Conservation (phyloP, 2,113 vertebrate genomes). For the Eretmochelys imbricata region DNA sequence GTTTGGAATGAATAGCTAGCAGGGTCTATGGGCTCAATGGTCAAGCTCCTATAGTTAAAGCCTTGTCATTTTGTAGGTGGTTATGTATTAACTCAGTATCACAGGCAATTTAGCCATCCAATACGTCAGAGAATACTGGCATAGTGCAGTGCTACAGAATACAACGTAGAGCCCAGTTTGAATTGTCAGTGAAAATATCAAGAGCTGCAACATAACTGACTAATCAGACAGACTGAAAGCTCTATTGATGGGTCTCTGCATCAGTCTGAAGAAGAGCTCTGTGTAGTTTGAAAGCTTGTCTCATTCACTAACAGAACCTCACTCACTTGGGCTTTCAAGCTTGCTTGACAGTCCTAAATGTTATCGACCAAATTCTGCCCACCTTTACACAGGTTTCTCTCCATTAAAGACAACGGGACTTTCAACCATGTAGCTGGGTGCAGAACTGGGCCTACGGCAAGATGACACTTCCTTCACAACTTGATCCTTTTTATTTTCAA, state of each 20-base stretch:
- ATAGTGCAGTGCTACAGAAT: accelerated
- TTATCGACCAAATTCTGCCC: accelerated
- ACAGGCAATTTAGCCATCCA: not conserved
- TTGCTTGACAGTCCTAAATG: accelerated
- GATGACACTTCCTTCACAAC: too few relatives aligned
- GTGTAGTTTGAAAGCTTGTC: not conserved
- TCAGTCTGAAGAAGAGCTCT: too few relatives aligned
- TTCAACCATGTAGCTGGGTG: constrained; percentile 2
- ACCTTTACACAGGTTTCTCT: not conserved
- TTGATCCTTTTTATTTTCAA: not conserved
- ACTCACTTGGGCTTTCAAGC: not conserved
- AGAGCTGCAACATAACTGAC: not conserved
- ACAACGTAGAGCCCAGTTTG: not conserved
- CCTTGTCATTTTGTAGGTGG: not conserved
- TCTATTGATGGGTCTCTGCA: accelerated
- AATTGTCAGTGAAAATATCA: not conserved
- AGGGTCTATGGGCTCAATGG: not conserved
- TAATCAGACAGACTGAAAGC: not conserved
- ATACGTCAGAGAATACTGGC: accelerated
- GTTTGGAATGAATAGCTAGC: not conserved
- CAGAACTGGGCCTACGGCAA: not conserved
- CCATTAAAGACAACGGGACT: constrained; percentile 53
- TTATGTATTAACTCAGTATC: not conserved
- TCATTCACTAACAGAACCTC: not conserved
- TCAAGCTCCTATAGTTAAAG: not conserved